Conservation (phyloP, 2,888 invertebrate species). For the Drepanosiphum platanoidis region DNA sequence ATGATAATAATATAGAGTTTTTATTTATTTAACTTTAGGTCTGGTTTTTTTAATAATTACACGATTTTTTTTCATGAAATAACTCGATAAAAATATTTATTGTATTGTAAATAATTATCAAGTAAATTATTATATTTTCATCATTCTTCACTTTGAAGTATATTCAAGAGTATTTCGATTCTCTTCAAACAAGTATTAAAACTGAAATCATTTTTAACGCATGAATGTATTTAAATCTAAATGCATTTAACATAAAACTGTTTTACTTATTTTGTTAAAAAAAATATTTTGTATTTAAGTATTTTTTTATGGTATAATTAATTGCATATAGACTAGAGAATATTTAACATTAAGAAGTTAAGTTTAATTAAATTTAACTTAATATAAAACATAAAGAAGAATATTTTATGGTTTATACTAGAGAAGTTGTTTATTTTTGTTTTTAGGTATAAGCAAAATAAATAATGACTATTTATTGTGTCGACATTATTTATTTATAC, state of each 20-base stretch:
- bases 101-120: background rate
- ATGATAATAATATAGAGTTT: background rate
- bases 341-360: background rate
- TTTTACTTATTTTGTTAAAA: background rate
- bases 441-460: background rate
- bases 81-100: background rate
- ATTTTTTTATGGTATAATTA: background rate
- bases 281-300: background rate
- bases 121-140: background rate
- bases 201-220: background rate
- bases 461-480: background rate
- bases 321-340: background rate
- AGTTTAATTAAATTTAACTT: too few relatives aligned
- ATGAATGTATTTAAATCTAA: background rate
- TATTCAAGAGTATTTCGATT: background rate
- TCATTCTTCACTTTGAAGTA: background rate
- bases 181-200: background rate
- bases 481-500: background rate
- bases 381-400: too few relatives aligned
- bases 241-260: background rate
- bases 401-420: background rate
- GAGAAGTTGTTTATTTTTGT: background rate
- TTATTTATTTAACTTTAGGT: background rate
- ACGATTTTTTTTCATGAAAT: background rate
- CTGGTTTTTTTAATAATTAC: background rate